Base-by-base conservation (phyloP, 1,140 invertebrate species). In the Ridgeia piscesae region DNA sequence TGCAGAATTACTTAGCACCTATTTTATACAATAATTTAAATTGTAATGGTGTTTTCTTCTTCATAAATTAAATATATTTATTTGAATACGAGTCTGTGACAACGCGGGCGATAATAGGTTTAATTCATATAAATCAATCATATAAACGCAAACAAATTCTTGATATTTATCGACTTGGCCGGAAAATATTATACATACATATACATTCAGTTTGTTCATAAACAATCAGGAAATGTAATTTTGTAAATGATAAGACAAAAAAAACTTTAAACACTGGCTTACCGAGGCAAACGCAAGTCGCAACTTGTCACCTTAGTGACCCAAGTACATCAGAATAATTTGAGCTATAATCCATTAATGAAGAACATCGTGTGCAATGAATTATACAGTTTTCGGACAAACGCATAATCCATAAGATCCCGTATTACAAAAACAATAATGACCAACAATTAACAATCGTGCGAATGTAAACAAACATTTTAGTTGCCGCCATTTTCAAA, bases 391-490 rank as follows among this genome's bases (percentile, higher is more conserved):
- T 77, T 77, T 2, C 58, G 27, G 11, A 77, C 58, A 21, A 21
- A 77, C 8, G 58, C 27, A 77, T 77, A 77, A 77, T 77, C 58
- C 58, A 77, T 77, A 77, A 77, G 58, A 77, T 77, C 11, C 58
- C 58, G 58, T 21, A 77, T 77, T 77, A 77, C 58, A 77, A 77
- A 77, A 77, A 77, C 58, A 77, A 77, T 77, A 77, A 77, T 77
- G 17, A 77, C 11, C 58, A 21, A 77, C 58, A 77, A 77, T 77
- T 77, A 14, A 77, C 17, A 14, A 77, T 31, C 58, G 11, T 77
- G 58, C 6, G 58, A 31, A 77, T 77, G 58, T 77, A 77, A 77
- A 77, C 58, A 77, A 77, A 77, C 58, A 77, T 77, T 31, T 77
- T 31, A 77, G 58, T 77, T 77, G 58, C 58, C 58, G 58, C 58